These are phyloP conservation scores for Proisotoma minuta DNA, from an alignment of 2,888 invertebrate species.

Conservation along the genomic window DNA sequence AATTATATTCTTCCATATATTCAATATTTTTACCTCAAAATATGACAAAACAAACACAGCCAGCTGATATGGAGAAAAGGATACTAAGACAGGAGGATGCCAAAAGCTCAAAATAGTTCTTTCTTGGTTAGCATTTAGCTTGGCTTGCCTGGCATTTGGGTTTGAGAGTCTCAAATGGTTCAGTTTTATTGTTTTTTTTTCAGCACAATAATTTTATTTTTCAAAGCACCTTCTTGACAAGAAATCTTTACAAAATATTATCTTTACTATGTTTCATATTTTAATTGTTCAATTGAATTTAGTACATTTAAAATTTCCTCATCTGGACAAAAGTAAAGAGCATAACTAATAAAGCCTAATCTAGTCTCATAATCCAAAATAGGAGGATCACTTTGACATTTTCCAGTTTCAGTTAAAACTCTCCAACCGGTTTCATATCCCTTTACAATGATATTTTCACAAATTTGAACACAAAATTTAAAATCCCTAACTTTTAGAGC, in stretches of 20 bases:
- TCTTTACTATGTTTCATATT: background rate
- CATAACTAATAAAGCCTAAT: constrained; percentile 43
- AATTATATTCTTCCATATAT: too few relatives aligned
- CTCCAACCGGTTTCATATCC: constrained; percentile 56
- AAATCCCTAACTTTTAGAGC: constrained; percentile 50
- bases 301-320: constrained; percentile 43
- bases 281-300: constrained; percentile 29
- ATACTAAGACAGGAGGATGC: too few relatives aligned
- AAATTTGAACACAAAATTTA: constrained; percentile 52
- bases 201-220: too few relatives aligned
- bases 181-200: too few relatives aligned
- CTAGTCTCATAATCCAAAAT: constrained; percentile 41
- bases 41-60: too few relatives aligned
- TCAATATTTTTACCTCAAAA: too few relatives aligned
- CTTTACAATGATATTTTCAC: constrained; percentile 54
- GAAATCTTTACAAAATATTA: background rate
- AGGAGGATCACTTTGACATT: constrained; percentile 50
- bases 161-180: too few relatives aligned
- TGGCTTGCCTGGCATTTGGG: background rate
- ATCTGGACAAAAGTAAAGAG: constrained; percentile 43
- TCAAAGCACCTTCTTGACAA: too few relatives aligned
- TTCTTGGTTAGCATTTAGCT: background rate
- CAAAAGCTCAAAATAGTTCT: background rate
- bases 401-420: constrained; percentile 55
- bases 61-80: too few relatives aligned